phyloP scores from a whole-genome alignment of 2,797 vertebrate species.

The Lepidocolaptes lacrymiger region DNA sequence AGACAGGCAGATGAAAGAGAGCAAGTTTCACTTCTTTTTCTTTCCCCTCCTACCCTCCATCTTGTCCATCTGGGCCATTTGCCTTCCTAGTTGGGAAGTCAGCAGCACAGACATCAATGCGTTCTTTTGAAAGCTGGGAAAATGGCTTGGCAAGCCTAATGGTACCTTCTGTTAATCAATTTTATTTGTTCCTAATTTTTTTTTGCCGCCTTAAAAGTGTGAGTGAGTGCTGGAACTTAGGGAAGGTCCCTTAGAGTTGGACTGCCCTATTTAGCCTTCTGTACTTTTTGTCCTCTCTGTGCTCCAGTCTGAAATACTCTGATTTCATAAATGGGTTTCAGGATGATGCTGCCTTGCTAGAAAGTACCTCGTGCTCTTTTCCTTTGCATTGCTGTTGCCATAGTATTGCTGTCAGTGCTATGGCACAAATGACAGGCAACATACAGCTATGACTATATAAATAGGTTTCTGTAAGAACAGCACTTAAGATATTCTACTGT shows the following conservation, averaged over 20 bases:
- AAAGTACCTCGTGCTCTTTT: neutral
- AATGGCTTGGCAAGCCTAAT: neutral
- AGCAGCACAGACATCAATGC: neutral
- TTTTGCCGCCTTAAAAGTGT: neutral
- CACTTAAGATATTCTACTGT: neutral
- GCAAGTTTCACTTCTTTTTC: neutral
- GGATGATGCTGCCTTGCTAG: neutral
- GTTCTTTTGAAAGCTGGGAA: slow-evolving; percentile 18
- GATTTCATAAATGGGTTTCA: neutral
- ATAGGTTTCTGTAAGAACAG: neutral
- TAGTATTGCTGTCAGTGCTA: neutral
- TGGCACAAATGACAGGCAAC: neutral
- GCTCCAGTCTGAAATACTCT: neutral
- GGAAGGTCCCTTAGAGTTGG: neutral
- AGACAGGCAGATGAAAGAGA: neutral
- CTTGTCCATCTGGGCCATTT: slow-evolving; percentile 27
- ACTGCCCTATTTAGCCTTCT: neutral
- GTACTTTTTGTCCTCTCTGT: neutral
- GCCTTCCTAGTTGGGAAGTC: neutral
- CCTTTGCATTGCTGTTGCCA: slow-evolving; percentile 1
- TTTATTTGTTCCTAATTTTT: neutral
- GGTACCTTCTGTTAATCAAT: slow-evolving; percentile 9
- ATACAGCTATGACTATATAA: neutral
- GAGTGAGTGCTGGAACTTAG: neutral
- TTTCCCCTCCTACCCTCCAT: neutral